Evolutionary conservation across 2,113 vertebrate species (phyloP).

Genomic region (Planiliza haematocheilus): DNA sequence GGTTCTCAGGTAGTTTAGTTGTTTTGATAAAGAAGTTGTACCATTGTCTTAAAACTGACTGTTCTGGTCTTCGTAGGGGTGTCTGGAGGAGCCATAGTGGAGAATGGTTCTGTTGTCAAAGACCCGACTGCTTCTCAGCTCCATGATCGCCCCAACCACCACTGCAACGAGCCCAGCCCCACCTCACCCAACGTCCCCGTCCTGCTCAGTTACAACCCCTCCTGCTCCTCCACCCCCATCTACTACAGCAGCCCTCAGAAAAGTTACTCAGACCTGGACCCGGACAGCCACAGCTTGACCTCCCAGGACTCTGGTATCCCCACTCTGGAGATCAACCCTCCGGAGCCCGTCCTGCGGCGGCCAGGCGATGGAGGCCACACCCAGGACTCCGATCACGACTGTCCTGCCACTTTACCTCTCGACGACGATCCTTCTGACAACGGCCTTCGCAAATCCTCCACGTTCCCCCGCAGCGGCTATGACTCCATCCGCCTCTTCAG

Average conservation of each 20-base stretch:
- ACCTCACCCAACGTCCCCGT: constrained; percentile 29
- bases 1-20: too few relatives aligned
- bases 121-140: constrained; percentile 27
- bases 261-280: constrained; percentile 55
- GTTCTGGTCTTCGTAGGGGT: constrained; percentile 67
- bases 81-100: constrained; percentile 58
- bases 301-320: constrained; percentile 95
- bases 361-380: too few relatives aligned
- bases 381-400: constrained; percentile 37
- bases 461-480: constrained; percentile 88
- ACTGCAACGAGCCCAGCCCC: constrained; percentile 39
- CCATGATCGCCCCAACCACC: constrained; percentile 64
- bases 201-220: constrained; percentile 67
- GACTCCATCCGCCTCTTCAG: constrained; percentile 86
- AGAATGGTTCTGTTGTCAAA: constrained; percentile 62
- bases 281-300: constrained; percentile 86
- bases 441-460: constrained; percentile 86
- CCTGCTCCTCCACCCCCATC: constrained; percentile 59
- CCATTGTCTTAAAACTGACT: background rate
- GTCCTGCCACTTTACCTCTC: constrained; percentile 68
- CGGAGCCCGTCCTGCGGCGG: constrained; percentile 84
- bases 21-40: too few relatives aligned
- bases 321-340: constrained; percentile 91
- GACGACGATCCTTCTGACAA: constrained; percentile 77
- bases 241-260: constrained; percentile 68